These are phyloP conservation scores for Spisula subtruncata DNA, from an alignment of 2,888 invertebrate species.

Conservation along the genomic window DNA sequence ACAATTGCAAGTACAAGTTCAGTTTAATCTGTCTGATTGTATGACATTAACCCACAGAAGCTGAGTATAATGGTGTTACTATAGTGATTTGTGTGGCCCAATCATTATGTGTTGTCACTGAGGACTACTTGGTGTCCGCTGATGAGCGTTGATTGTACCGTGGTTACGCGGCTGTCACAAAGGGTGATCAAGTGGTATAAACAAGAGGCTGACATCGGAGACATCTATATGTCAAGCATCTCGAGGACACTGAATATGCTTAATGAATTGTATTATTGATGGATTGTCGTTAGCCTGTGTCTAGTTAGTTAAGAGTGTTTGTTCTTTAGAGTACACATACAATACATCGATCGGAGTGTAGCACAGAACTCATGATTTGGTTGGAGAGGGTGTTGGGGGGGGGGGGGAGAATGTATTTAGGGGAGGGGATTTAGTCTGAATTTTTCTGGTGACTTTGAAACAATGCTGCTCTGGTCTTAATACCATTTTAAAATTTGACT, in stretches of 20 bases:
- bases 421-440: too few species aligned
- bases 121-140: background rate
- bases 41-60: too few species aligned
- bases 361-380: too few species aligned
- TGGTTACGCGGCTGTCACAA: background rate
- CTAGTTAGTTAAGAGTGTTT: slow-evolving; percentile 12
- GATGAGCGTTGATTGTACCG: slow-evolving; percentile 14
- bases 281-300: background rate
- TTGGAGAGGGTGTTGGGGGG: too few species aligned
- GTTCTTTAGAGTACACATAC: background rate
- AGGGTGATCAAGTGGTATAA: background rate
- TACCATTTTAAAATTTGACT: too few species aligned
- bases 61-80: background rate
- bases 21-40: too few species aligned
- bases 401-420: too few species aligned
- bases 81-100: background rate
- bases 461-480: too few species aligned
- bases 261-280: background rate
- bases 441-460: too few species aligned
- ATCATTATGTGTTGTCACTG: slow-evolving; percentile 8
- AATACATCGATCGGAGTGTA: too few species aligned
- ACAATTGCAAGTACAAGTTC: too few species aligned
- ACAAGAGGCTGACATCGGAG: slow-evolving; percentile 12
- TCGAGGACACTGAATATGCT: background rate
- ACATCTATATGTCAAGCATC: slow-evolving; percentile 10